Evolutionary conservation across 2,797 vertebrate genomes (phyloP).

Genomic region (Manis crassicaudata): DNA sequence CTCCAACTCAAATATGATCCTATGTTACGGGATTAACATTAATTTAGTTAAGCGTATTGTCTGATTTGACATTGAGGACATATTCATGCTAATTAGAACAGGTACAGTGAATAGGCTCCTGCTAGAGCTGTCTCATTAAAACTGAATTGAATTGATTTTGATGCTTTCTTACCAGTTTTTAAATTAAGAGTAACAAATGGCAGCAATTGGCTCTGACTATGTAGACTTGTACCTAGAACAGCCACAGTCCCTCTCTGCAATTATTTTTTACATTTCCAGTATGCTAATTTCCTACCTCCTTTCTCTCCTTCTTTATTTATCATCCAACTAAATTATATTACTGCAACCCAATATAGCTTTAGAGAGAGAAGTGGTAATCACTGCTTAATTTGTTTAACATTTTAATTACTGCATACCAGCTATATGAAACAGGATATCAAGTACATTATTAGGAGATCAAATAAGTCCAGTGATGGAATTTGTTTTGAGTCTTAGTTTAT

Average conservation of each 20-base stretch:
- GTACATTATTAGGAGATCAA: constrained; percentile 36
- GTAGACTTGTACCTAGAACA: constrained; percentile 35
- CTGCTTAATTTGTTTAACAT: constrained; percentile 62
- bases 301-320: constrained; percentile 43
- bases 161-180: constrained; percentile 69
- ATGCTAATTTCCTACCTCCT: constrained; percentile 52
- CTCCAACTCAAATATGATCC: constrained; percentile 20
- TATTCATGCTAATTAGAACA: constrained; percentile 62
- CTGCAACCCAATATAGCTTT: constrained; percentile 31
- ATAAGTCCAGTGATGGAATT: constrained; percentile 9
- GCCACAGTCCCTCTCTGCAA: background rate
- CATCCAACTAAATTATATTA: constrained; percentile 44
- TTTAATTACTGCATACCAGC: constrained; percentile 46
- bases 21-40: constrained; percentile 26
- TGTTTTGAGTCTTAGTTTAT: constrained; percentile 31
- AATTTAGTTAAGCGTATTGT: constrained; percentile 63
- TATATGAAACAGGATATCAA: background rate
- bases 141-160: constrained; percentile 61
- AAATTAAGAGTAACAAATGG: constrained; percentile 57
- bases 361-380: constrained; percentile 36
- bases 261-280: constrained; percentile 50
- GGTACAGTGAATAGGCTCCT: constrained; percentile 49
- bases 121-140: constrained; percentile 59
- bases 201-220: constrained; percentile 1
- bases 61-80: constrained; percentile 66